Base-by-base conservation (phyloP, 2,888 invertebrate genomes). In the Laothoe populi region DNA sequence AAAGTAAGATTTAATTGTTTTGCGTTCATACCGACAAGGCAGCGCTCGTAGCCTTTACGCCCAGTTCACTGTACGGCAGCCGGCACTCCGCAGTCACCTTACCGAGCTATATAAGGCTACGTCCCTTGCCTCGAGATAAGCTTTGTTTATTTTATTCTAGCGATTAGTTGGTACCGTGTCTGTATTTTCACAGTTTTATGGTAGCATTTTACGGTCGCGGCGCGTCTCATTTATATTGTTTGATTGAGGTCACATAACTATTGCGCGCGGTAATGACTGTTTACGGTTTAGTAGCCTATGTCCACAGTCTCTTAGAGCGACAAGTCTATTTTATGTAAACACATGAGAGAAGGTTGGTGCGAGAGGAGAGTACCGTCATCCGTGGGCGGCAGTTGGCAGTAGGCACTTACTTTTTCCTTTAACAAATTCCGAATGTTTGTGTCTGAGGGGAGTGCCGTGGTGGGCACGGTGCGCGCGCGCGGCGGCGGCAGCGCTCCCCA, bases 381-480 rank as follows among this genome's bases (percentile, higher is more conserved):
- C 74, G 79, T 78, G 78, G 78, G 79, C 77, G 75, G 74, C 44
- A 44, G 44, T 44, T 8, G 16, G 44, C 40, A n/a, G 40, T 40
- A 13, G 40, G 40, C 72, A 95, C 96, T 96, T 94, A 96, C 96
- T 96, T 90, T 96, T 96, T 86, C 96, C 96, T 88, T 96, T 96
- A 84, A 96, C 96, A 84, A 96, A 96, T 84, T 96, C 96, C 73
- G 95, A 95, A 75, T 93, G 87, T 74, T 88, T 87, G 74, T 89
- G 86, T 62, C 86, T 81, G 65, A 84, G 75, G 70, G 83, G 78
- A 65, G 84, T 81, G 70, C 79, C 72, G 78, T 84, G 87, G 73
- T 88, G 83, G 64, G 81, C 72, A 69, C 88, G 86, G 69, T 87
- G 82, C 64, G 78, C 78, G 69, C 79, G 81, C 68, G 83, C 82